Base-by-base conservation (phyloP, 2,113 vertebrate species). In the Benitochromis conjunctus region DNA sequence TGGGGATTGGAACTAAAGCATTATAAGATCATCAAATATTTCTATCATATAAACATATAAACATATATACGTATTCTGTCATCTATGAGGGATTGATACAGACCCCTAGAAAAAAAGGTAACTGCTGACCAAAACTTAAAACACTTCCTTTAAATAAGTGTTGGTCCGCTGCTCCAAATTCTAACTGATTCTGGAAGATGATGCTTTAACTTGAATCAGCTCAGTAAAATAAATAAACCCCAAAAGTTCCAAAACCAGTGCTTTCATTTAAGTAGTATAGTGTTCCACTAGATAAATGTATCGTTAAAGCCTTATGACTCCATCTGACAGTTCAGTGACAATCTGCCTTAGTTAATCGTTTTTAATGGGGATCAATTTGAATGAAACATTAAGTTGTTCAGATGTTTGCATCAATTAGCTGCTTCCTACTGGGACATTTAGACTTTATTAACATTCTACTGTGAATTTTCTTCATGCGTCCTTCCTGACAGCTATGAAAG, bases 401-500 rank as follows among this genome's bases (percentile, higher is more conserved):
- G 60, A 66, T 41, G 48, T 56, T 82, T 66, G 34, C 9, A 57
- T 81, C 60, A 54, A 57, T 88, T 55, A 74, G 53, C 41, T 14
- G 16, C 51, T 81, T 84, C 58, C 80, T 7, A 21, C 69, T 83
- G 69, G 87, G 82, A 66, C 19, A 86, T 81, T 81, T 88, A 29
- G 56, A 71, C 29, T 69, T 88, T 79, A 80, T 90, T 79, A 88
- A 79, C 80, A 86, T 79, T 84, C 53, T 48, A 58, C 48, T 83
- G 79, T 10, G 34, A 90, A 86, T 69, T 76, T 46, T 12, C 7
- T 21, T 77, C 86, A 89, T 81, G 71, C 3, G 55, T 46, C 77
- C 51, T 85, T 43, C 76, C 76, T 91, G 83, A 87, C 89, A 88
- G 90, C 71, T 82, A 83, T 82, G 57, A 91, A 82, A 66, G 83